Percentiles rank a stretch among this genome's conserved stretches.
phyloP scores from a whole-genome alignment of 2,113 vertebrate genomes.

The Laticauda laticaudata region DNA sequence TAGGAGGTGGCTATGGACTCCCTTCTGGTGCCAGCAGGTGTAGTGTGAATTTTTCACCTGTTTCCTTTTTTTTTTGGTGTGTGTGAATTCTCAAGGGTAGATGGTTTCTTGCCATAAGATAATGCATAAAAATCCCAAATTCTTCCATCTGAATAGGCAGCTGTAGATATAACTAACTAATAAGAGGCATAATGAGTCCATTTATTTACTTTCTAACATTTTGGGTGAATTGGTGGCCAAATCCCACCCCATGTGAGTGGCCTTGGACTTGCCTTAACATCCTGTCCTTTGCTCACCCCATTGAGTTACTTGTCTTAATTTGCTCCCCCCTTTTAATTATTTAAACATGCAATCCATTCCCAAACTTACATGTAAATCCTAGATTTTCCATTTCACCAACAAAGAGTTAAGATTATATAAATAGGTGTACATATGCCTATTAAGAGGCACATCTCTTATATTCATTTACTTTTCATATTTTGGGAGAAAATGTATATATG shows the following conservation, averaged over 20 bases:
- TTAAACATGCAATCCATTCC: background rate
- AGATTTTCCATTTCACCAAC: background rate
- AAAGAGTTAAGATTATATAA: background rate
- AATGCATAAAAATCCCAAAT: background rate
- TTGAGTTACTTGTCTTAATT: background rate
- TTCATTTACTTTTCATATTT: background rate
- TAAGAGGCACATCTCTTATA: background rate
- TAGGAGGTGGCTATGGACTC: background rate
- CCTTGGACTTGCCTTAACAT: background rate
- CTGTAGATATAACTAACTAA: background rate
- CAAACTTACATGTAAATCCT: background rate
- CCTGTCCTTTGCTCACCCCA: too few relatives aligned
- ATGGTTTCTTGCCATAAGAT: background rate
- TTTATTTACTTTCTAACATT: background rate
- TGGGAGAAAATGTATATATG: background rate
- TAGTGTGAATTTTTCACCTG: background rate
- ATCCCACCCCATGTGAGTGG: background rate
- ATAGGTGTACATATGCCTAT: background rate
- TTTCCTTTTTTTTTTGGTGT: background rate
- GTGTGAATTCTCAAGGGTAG: background rate
- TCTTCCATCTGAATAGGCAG: background rate
- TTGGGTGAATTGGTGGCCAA: background rate
- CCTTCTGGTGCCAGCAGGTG: slow-evolving; percentile 5
- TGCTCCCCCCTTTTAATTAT: background rate
- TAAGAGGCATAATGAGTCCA: background rate